Percentiles rank a stretch among this genome's conserved stretches.
phyloP scores from a whole-genome alignment of 2,888 invertebrate genomes.

The Scrobipalpa costella region DNA sequence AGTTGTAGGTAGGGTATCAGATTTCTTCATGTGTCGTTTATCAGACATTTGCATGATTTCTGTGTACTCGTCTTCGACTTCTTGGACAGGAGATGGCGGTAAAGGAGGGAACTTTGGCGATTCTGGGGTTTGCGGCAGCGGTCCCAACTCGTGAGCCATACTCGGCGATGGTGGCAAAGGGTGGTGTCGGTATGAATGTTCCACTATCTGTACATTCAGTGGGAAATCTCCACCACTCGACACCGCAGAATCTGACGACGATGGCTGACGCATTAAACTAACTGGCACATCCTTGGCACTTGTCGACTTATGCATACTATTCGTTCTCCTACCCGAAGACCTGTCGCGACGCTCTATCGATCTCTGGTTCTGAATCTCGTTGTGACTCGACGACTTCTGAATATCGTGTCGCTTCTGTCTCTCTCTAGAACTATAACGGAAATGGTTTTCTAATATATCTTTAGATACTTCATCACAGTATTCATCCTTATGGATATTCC shows the following conservation, averaged over 20 bases:
- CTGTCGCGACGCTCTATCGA: slow-evolving; percentile 76
- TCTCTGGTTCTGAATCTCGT: slow-evolving; percentile 80
- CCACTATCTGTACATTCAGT: slow-evolving; percentile 84
- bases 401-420: slow-evolving; percentile 80
- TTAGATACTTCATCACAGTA: slow-evolving; percentile 79
- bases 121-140: slow-evolving; percentile 74
- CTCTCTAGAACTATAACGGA: slow-evolving; percentile 78
- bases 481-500: slow-evolving; percentile 81
- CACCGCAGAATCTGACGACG: slow-evolving; percentile 76
- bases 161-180: slow-evolving; percentile 70
- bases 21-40: slow-evolving; percentile 73
- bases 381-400: slow-evolving; percentile 83
- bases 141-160: slow-evolving; percentile 69
- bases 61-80: slow-evolving; percentile 88
- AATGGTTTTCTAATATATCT: slow-evolving; percentile 76
- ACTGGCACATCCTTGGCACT: slow-evolving; percentile 87
- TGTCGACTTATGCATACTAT: slow-evolving; percentile 87
- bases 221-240: slow-evolving; percentile 82
- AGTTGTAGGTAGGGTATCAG: slow-evolving; percentile 78
- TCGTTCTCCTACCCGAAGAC: slow-evolving; percentile 73
- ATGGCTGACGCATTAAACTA: slow-evolving; percentile 76
- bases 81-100: slow-evolving; percentile 92
- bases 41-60: slow-evolving; percentile 82
- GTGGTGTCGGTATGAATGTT: slow-evolving; percentile 76
- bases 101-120: slow-evolving; percentile 86